phyloP scores from a whole-genome alignment of 2,113 vertebrate genomes.

The Gavia stellata region DNA sequence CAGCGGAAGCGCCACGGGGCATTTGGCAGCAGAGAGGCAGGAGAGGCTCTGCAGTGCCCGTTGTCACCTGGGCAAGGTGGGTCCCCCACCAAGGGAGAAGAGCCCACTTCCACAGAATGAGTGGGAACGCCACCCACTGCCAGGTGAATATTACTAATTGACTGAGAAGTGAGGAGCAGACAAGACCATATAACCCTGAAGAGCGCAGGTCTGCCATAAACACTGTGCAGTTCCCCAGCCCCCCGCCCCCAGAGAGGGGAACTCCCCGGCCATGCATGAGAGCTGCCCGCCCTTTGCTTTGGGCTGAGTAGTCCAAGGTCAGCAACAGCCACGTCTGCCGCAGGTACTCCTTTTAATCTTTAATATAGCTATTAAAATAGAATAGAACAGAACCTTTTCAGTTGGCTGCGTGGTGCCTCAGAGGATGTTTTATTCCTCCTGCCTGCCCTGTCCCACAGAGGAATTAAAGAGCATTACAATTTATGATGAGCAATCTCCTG shows the following conservation, averaged over 20 bases:
- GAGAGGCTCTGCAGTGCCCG: neutral
- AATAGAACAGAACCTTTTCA: neutral
- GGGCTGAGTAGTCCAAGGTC: neutral
- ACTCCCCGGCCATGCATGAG: neutral
- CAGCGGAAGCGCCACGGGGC: neutral
- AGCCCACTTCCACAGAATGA: rapidly evolving
- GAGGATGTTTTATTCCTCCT: neutral
- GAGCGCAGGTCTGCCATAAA: neutral
- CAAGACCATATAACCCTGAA: neutral
- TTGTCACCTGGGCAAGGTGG: neutral
- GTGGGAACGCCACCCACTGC: neutral
- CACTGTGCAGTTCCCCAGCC: neutral
- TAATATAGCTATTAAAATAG: neutral
- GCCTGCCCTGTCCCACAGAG: neutral
- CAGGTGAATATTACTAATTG: neutral
- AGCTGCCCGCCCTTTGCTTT: neutral
- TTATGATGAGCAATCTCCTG: neutral
- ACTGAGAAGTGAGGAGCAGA: neutral
- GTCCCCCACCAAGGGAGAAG: neutral
- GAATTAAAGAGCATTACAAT: neutral
- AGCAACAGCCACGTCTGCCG: neutral
- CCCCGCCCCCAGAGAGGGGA: neutral
- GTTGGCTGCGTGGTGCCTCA: neutral
- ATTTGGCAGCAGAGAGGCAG: neutral
- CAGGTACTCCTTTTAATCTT: neutral